Evolutionary conservation across 2,797 vertebrate genomes (phyloP), one percentile per base, ranked within the genome.

Genomic region (Phataginus tricuspis): DNA sequence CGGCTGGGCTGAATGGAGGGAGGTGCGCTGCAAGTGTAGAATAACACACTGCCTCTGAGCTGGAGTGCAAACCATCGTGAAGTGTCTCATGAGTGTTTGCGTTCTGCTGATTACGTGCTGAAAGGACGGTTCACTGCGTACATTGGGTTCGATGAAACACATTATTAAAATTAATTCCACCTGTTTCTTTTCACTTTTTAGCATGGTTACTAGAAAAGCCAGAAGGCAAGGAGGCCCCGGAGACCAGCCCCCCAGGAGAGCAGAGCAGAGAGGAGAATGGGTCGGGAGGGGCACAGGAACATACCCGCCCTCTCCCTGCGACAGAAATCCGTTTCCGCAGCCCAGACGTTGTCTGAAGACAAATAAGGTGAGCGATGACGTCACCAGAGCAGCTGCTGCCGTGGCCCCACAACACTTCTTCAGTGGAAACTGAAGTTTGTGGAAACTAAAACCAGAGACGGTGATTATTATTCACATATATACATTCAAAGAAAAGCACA

Each of bases 391-490:
- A 0, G 99, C 99, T 3, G 98, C 98, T 61, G 98, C 99, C 4
- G 98, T 98, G 11, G 99, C 99, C 99, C 99, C 99, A 99, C 79
- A 99, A 91, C 55, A 99, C 98, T 25, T 98, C 98, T 2, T 99
- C 98, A 0, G 98, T 98, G 0, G n/a, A n/a, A n/a, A n/a, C n/a
- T n/a, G n/a, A n/a, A n/a, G n/a, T n/a, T 91, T 25, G 74, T 97
- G 99, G 94, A 86, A 98, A 94, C 99, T 99, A 96, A 96, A 98
- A 98, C 1, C 71, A 66, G 97, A 98, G 68, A 68, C 25, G 7
- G 27, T 8, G 57, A 53, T 90, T 95, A 96, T 1, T 90, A 74
- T 74, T 69, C 94, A 78, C n/a, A n/a, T 25, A 21, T 29, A 49
- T 1, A n/a, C 10, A 3, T 27, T 59, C 66, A 86, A 63, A 61